Evolutionary conservation across 2,888 invertebrate species (phyloP).

Genomic region (Aleiodes testaceus): DNA sequence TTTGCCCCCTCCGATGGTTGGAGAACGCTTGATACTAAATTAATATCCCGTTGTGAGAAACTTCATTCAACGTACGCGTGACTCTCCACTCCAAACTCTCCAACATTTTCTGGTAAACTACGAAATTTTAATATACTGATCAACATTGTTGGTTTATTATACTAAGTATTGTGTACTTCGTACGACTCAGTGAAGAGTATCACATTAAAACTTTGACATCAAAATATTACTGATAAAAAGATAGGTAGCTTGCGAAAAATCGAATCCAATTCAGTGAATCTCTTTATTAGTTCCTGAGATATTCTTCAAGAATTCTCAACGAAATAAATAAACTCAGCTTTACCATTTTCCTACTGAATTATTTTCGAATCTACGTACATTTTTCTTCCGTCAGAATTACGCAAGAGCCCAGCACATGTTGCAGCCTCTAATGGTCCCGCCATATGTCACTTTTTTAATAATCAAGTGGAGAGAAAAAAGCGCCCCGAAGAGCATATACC

Average conservation of each 20-base stretch:
- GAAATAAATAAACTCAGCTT: too few relatives aligned
- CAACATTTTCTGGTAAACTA: background rate
- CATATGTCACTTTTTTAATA: background rate
- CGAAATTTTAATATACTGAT: constrained; percentile 13
- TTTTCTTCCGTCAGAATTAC: too few relatives aligned
- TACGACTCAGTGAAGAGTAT: background rate
- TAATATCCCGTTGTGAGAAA: constrained; percentile 45
- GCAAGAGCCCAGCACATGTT: too few relatives aligned
- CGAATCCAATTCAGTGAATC: too few relatives aligned
- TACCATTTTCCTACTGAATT: too few relatives aligned
- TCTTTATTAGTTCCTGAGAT: too few relatives aligned
- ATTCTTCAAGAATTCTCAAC: too few relatives aligned
- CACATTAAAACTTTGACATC: background rate
- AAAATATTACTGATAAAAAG: too few relatives aligned
- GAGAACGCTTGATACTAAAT: constrained; percentile 35
- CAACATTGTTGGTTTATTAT: background rate
- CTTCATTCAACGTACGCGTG: constrained; percentile 32
- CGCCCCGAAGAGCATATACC: background rate
- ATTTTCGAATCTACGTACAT: too few relatives aligned
- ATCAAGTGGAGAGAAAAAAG: background rate
- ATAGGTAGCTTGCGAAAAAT: too few relatives aligned
- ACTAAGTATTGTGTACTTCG: background rate
- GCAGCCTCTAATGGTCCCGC: background rate
- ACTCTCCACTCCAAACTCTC: background rate
- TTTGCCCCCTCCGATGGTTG: background rate